Evolutionary conservation across 2,113 vertebrate species (phyloP).

Genomic region (Aplodontia rufa): DNA sequence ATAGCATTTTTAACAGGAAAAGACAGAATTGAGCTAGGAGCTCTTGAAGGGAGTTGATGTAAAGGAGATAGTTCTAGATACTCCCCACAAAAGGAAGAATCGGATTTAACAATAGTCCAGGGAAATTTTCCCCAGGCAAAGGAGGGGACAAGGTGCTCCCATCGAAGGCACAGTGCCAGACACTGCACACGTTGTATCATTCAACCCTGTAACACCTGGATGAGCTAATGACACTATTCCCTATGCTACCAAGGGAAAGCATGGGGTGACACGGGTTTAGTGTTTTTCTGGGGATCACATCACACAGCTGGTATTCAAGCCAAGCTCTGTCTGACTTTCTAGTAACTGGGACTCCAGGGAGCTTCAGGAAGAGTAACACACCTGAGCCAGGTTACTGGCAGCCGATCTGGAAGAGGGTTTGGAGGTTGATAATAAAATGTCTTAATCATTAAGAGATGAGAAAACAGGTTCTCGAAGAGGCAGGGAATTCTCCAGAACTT

Average conservation of each 20-base stretch:
- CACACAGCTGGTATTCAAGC: neutral
- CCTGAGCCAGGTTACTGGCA: neutral
- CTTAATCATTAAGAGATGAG: neutral
- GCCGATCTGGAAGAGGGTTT: neutral
- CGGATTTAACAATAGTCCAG: neutral
- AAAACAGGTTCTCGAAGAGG: neutral
- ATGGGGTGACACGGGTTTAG: neutral
- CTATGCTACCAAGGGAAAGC: neutral
- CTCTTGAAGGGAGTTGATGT: neutral
- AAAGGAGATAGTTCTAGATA: neutral
- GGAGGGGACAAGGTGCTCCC: neutral
- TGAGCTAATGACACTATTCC: neutral
- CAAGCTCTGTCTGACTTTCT: neutral
- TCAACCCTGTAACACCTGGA: neutral
- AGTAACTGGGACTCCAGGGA: neutral
- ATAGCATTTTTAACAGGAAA: constrained; percentile 29
- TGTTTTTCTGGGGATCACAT: neutral
- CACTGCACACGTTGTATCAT: neutral
- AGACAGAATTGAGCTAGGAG: neutral
- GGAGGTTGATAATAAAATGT: neutral
- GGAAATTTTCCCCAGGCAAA: neutral
- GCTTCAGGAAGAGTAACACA: neutral
- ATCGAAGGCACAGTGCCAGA: neutral
- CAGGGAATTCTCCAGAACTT: neutral
- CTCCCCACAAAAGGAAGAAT: neutral